Evolutionary conservation across 2,113 vertebrate species (phyloP).

Genomic region (Psephotus haematonotus): DNA sequence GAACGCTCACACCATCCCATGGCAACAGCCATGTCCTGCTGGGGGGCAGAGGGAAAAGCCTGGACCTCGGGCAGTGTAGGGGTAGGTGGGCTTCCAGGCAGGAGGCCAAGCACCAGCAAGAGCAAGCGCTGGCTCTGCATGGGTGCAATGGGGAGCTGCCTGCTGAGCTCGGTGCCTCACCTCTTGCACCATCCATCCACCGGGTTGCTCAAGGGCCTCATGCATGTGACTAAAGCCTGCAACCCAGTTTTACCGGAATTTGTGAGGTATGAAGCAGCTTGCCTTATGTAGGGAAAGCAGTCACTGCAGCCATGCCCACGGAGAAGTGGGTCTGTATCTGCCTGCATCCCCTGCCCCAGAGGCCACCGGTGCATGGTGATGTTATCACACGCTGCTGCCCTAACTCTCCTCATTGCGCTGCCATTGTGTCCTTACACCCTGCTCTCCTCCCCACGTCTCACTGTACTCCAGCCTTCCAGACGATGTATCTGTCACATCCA

Average conservation of each 20-base stretch:
- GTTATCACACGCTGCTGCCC: background rate
- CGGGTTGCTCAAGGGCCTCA: background rate
- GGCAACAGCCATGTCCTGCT: background rate
- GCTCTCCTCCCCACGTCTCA: background rate
- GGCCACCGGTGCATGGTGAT: fast-evolving
- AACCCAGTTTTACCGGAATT: background rate
- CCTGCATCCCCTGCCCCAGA: no score
- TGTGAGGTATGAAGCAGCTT: fast-evolving
- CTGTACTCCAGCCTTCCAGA: background rate
- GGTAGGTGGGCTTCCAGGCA: background rate
- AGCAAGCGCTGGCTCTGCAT: background rate
- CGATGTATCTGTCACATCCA: fast-evolving
- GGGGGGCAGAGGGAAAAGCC: background rate
- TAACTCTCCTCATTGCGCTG: background rate
- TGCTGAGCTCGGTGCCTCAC: background rate
- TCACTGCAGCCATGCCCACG: fast-evolving
- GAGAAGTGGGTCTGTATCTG: background rate
- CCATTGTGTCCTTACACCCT: background rate
- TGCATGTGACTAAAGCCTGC: fast-evolving
- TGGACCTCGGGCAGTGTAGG: background rate
- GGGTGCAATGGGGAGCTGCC: fast-evolving
- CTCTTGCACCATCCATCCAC: background rate
- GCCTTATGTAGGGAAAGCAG: background rate
- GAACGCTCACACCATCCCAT: fast-evolving
- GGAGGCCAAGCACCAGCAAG: background rate